Evolutionary conservation across 2,888 invertebrate species (phyloP), one percentile per base, ranked within the genome.

Genomic region (Pollenia griseotomentosa): DNA sequence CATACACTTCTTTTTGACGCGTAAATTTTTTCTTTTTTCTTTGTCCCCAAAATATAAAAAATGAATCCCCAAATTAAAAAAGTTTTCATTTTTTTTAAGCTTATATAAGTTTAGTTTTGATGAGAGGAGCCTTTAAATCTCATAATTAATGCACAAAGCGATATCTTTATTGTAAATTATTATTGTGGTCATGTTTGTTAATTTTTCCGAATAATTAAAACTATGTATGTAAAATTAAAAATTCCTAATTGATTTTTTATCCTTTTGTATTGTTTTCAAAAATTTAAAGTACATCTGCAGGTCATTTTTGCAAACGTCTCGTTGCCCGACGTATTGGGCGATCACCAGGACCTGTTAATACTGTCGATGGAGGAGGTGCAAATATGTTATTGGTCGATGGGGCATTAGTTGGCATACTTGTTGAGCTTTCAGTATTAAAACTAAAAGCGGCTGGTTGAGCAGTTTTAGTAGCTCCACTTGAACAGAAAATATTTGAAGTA

Each of bases 311-410:
- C 40, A 92, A 87, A 9, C 92, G 92, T 19, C 92, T 87, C 5
- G 93, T 92, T 10, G 92, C 93, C 5, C 90, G 90, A 46, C 92
- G 89, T 0, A 92, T 90, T 12, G 88, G 91, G 5, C 92, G 91
- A 55, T 85, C 87, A 8, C 88, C 89, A 51, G 86, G 61, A 33
- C 77, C 78, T 1, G 90, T 83, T 19, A 84, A 81, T 10, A 65
- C 68, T 23, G 74, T 70, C 14, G 82, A 66, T 10, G 85, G 55
- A 1, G 90, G 88, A 65, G 89, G 88, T 5, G 90, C 89, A 83
- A 91, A 91, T 9, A 90, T 19, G 73, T 91, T 90, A 51, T 81
- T 86, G 40, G 89, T 89, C 6, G 86, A 2, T n/a, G 87, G 48
- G 5, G 73, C 65, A 5, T 82, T 57, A 12, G 88, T 5, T 42